phyloP scores from a whole-genome alignment of 2,797 vertebrate genomes.

The Eulemur rubriventer region DNA sequence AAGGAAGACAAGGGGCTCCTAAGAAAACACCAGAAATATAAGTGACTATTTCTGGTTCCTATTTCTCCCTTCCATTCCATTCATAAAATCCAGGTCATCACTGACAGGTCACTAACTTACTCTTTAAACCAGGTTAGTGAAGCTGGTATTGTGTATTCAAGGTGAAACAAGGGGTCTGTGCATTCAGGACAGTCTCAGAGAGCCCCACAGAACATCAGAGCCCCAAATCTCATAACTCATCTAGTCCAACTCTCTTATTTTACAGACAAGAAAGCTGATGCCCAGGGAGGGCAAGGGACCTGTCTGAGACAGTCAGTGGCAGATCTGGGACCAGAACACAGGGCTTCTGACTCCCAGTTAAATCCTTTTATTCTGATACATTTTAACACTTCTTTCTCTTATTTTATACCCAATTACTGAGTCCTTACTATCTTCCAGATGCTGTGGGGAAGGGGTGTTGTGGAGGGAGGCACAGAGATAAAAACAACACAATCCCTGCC shows the following conservation, averaged over 20 bases:
- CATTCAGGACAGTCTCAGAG: neutral
- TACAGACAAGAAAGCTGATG: neutral
- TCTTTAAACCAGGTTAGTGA: neutral
- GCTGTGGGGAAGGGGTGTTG: constrained; percentile 30
- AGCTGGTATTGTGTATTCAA: neutral
- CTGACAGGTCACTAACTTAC: constrained; percentile 10
- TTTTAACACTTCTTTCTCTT: constrained; percentile 50
- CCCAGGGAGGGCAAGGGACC: neutral
- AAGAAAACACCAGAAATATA: neutral
- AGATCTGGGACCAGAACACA: constrained; percentile 4
- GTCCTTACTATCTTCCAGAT: constrained; percentile 64
- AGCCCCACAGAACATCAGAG: neutral
- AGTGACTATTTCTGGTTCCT: constrained; percentile 2
- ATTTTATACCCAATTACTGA: constrained; percentile 59
- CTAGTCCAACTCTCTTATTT: neutral
- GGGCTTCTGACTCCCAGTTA: neutral
- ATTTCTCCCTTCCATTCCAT: constrained; percentile 12
- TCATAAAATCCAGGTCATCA: constrained; percentile 47
- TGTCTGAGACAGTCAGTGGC: neutral
- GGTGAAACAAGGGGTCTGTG: neutral
- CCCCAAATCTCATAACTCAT: neutral
- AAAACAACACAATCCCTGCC: constrained; percentile 63
- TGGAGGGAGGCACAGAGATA: constrained; percentile 53
- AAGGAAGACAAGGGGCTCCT: neutral
- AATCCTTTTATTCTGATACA: constrained; percentile 53